Evolutionary conservation across 2,113 vertebrate genomes (phyloP), one percentile per base, ranked within the genome.

Genomic region (Himantopus leucocephalus): DNA sequence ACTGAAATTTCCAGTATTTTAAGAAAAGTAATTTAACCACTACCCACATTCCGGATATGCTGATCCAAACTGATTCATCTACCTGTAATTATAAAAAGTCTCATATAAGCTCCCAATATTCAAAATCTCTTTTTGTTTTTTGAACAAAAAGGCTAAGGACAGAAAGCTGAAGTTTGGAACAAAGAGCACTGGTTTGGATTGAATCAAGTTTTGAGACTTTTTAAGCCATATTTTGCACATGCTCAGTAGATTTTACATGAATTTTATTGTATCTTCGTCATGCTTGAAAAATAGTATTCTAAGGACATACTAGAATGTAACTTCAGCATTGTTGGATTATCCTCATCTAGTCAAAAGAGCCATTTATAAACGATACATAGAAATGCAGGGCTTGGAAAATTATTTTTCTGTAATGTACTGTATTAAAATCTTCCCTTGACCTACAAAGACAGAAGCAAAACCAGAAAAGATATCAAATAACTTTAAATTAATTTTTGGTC

Each of bases 21-120:
- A 56, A 34, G 14, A 70, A 12, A 87, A 90, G 5, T 30, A 29
- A 50, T 59, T 72, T 35, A 30, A 4, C 64, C 14, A 41, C 15
- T 60, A n/a, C 4, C 5, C 5, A 23, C 23, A 35, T 8, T n/a
- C 3, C 15, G 32, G 19, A 26, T 58, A 35, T 2, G 4, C 5
- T 59, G 17, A 55, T 72, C 14, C 68, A 93, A 89, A 80, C 10
- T 63, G 6, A 35, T 74, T 41, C 22, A 70, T n/a, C 35, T 37
- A 68, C 20, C 12, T 60, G 22, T 41, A 90, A n/a, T 48, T n/a
- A 56, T 10, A 63, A 58, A n/a, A 64, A 21, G 7, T 29, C 86
- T 72, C 6, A 23, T 45, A 6, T 35, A 41, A 2, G 2, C 20
- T 87, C 14, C 8, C 8, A 43, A 48, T 39, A 78, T 29, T 82